Conservation (phyloP, 1,140 invertebrate genomes). For the Neelides sp. region DNA sequence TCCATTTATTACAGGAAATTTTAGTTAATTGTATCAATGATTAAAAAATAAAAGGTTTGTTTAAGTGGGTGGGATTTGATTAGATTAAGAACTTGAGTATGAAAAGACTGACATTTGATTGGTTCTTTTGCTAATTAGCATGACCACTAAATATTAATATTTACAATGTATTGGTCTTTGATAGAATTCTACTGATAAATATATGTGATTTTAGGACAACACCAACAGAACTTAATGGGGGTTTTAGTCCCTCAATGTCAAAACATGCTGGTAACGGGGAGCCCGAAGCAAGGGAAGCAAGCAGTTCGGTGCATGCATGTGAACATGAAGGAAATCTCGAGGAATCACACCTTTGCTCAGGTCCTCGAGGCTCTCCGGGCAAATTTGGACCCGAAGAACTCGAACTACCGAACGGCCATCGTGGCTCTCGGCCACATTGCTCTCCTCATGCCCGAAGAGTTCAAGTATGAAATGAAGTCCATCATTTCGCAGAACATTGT, state of each 20-base stretch:
- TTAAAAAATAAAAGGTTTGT: too few species aligned
- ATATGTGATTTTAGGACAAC: constrained; percentile 45
- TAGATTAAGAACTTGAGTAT: too few species aligned
- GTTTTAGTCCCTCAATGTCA: constrained; percentile 70
- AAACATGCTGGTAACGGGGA: constrained; percentile 70
- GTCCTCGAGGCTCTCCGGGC: constrained; percentile 28
- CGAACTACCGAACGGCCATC: constrained; percentile 81
- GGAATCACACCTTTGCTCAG: constrained; percentile 21
- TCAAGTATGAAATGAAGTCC: constrained; percentile 78
- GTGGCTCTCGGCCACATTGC: constrained; percentile 89
- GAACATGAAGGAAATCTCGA: constrained; percentile 47
- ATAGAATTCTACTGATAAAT: too few species aligned
- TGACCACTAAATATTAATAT: too few species aligned
- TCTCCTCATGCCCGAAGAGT: constrained; percentile 74
- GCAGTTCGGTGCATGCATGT: constrained; percentile 82
- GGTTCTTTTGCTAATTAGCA: too few species aligned
- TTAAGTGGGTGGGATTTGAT: too few species aligned
- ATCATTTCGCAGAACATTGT: constrained; percentile 91
- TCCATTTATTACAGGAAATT: too few species aligned
- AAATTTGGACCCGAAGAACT: constrained; percentile 57
- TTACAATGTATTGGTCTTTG: too few species aligned
- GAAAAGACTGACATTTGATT: too few species aligned
- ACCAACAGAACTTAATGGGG: constrained; percentile 54
- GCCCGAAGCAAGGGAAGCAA: constrained; percentile 90
- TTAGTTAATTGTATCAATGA: too few species aligned